phyloP scores from a whole-genome alignment of 2,888 invertebrate genomes.

The Acanthoscelides obtectus region DNA sequence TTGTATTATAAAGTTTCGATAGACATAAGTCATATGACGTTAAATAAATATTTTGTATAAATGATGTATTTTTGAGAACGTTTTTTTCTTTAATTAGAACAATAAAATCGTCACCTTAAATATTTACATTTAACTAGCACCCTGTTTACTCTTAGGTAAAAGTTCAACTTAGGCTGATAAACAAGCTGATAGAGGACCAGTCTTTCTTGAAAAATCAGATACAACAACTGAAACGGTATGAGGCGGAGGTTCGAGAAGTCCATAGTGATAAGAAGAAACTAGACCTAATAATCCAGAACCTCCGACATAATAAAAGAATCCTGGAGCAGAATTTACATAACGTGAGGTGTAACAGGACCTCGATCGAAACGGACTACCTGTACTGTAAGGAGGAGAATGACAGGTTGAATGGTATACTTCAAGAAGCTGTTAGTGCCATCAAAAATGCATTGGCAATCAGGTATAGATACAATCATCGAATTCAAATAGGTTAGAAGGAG shows the following conservation, averaged over 20 bases:
- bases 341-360: conserved; percentile 49
- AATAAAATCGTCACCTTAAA: too few relatives aligned
- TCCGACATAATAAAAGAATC: conserved; percentile 30
- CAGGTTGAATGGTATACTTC: conserved; percentile 55
- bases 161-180: conserved; percentile 62
- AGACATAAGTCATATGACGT: too few relatives aligned
- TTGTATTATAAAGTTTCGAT: too few relatives aligned
- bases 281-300: conserved; percentile 14
- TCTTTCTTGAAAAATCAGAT: conserved; percentile 22
- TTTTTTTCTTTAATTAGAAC: too few relatives aligned
- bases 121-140: too few relatives aligned
- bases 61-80: too few relatives aligned
- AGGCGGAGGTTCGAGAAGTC: conserved; percentile 18
- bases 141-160: conserved; percentile 40
- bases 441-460: conserved; percentile 54
- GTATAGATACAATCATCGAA: too few relatives aligned
- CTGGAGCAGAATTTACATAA: conserved; percentile 56
- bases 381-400: conserved; percentile 51
- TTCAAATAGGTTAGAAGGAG: too few relatives aligned
- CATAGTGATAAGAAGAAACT: conserved; percentile 23
- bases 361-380: conserved; percentile 48
- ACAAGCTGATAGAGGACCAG: conserved; percentile 50
- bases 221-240: conserved; percentile 21
- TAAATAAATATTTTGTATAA: too few relatives aligned
- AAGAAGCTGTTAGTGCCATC: conserved; percentile 58